Percentiles rank a stretch among this genome's conserved stretches.
Conservation (phyloP, 2,113 vertebrate genomes). For the Myodes glareolus region DNA sequence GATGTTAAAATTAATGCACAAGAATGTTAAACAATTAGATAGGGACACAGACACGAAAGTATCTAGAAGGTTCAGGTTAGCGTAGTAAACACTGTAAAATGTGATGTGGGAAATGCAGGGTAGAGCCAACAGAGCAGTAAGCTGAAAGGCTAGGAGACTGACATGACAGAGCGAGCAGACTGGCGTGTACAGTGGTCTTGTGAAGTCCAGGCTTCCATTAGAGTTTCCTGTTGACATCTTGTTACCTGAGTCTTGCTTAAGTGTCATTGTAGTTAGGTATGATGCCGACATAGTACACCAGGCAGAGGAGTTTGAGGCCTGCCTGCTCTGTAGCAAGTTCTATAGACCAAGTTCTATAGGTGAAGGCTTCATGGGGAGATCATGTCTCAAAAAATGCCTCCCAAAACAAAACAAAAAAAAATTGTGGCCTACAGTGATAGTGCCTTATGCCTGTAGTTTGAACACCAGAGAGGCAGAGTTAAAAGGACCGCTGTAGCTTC, state of each 20-base stretch:
- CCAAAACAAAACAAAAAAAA: background rate
- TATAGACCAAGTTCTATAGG: background rate
- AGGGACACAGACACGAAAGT: background rate
- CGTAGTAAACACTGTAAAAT: background rate
- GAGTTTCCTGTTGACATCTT: conserved; percentile 16
- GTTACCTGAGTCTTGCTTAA: background rate
- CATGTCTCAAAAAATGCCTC: background rate
- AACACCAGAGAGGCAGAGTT: background rate
- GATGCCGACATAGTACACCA: background rate
- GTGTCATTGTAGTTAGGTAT: background rate
- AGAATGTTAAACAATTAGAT: background rate
- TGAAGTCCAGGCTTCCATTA: background rate
- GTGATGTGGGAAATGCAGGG: background rate
- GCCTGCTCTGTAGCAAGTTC: background rate
- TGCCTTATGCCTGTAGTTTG: background rate
- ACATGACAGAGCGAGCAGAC: background rate
- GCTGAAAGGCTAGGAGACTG: background rate
- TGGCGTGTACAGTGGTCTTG: background rate
- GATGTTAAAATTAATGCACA: background rate
- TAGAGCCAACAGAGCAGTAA: conserved; percentile 3
- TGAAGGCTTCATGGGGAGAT: background rate
- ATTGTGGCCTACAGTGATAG: background rate
- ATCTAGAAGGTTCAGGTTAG: background rate
- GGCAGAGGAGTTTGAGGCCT: background rate
- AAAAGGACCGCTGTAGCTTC: background rate